These are phyloP conservation scores for Anguilla pacifica DNA, from an alignment of 2,797 vertebrate species.

Conservation along the genomic window DNA sequence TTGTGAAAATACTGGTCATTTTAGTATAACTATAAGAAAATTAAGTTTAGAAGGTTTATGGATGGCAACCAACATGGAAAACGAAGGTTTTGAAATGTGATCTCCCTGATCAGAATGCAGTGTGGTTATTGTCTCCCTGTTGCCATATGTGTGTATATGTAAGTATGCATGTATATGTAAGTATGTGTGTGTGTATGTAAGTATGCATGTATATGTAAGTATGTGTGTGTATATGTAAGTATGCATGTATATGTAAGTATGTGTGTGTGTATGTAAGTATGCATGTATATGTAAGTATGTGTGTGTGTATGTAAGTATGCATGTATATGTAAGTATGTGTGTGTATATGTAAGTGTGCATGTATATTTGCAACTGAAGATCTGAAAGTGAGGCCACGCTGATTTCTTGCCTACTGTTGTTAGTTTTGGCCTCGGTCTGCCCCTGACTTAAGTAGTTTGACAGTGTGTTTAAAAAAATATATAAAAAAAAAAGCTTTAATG, in stretches of 20 bases:
- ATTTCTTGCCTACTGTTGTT: constrained; percentile 43
- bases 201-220: background rate
- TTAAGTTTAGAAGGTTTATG: too few species aligned
- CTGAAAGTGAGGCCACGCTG: constrained; percentile 26
- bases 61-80: too few species aligned
- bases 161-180: background rate
- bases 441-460: constrained; percentile 42
- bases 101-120: too few species aligned
- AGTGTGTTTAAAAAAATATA: background rate
- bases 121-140: too few species aligned
- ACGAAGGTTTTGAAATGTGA: too few species aligned
- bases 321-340: background rate
- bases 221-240: background rate
- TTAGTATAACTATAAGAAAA: too few species aligned
- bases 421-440: constrained; percentile 33
- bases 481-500: background rate
- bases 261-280: background rate
- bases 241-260: constrained; percentile 14
- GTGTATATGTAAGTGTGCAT: constrained; percentile 9
- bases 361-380: constrained; percentile 36
- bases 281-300: background rate
- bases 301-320: background rate
- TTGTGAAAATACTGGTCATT: too few species aligned
- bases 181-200: background rate
- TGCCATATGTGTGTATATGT: too few species aligned